Evolutionary conservation across 1,140 invertebrate genomes (phyloP).

Genomic region (Magallana angulata): DNA sequence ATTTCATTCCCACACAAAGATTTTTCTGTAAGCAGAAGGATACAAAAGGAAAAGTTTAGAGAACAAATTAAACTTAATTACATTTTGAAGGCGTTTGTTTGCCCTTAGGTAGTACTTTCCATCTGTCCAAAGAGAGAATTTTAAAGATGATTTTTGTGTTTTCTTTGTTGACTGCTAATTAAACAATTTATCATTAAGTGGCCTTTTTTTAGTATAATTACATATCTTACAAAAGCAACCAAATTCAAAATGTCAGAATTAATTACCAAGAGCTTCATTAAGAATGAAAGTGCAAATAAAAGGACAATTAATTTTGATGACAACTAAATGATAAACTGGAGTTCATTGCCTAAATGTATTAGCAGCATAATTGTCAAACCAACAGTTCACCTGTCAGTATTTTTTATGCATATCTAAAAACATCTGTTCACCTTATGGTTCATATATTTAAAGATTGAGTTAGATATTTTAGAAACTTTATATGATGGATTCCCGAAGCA

Average conservation of each 20-base stretch:
- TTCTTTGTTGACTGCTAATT: background rate
- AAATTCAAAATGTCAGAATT: no score
- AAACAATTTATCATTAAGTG: constrained; percentile 2
- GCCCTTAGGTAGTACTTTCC: background rate
- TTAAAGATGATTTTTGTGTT: constrained; percentile 4
- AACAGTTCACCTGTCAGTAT: no score
- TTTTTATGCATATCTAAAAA: no score
- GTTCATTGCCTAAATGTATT: no score
- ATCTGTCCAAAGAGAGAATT: background rate
- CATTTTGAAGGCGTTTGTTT: background rate
- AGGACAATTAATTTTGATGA: no score
- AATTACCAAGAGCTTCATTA: background rate
- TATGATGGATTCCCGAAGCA: no score
- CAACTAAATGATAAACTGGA: no score
- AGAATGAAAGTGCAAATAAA: background rate
- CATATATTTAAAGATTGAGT: no score
- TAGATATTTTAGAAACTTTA: no score
- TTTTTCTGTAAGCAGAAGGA: background rate
- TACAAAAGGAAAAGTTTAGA: background rate
- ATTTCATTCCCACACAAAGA: background rate
- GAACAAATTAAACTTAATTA: background rate
- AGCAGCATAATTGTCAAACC: no score
- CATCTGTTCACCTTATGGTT: no score
- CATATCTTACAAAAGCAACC: no score
- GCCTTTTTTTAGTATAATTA: background rate